These are phyloP conservation scores for Apteryx owenii DNA, from an alignment of 2,113 vertebrate species.

Conservation along the genomic window DNA sequence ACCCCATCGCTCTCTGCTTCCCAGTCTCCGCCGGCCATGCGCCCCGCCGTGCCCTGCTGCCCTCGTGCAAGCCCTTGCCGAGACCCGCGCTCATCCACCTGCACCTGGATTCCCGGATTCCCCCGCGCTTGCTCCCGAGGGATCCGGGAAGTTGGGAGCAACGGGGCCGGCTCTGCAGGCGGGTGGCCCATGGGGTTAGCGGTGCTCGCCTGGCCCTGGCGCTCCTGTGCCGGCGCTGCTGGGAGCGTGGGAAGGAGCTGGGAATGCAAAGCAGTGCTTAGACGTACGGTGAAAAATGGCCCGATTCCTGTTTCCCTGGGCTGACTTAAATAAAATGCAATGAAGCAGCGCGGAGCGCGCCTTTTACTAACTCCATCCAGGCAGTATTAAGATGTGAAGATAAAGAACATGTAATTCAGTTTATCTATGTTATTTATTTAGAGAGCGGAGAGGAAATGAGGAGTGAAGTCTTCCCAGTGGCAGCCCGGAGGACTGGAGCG, in stretches of 20 bases:
- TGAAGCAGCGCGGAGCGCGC: not conserved
- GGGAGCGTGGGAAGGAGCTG: not conserved
- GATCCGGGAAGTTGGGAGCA: too few species aligned
- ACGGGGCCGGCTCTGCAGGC: too few species aligned
- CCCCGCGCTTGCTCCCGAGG: too few species aligned
- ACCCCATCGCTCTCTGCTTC: too few species aligned
- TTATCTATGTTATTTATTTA: not conserved
- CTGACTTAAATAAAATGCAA: not conserved
- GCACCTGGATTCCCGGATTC: too few species aligned
- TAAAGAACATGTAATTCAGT: not conserved
- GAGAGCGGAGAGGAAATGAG: not conserved
- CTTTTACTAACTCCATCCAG: not conserved
- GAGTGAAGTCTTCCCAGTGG: not conserved
- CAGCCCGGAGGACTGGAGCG: too few species aligned
- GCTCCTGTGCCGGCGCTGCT: not conserved
- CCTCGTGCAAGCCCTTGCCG: too few species aligned
- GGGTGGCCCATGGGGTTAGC: too few species aligned
- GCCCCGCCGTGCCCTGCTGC: too few species aligned
- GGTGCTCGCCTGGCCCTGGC: too few species aligned
- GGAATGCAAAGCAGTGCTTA: rapidly evolving
- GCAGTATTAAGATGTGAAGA: not conserved
- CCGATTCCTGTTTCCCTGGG: not conserved
- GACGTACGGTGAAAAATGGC: not conserved
- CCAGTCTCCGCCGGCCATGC: too few species aligned
- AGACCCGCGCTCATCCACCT: too few species aligned